phyloP scores from a whole-genome alignment of 2,113 vertebrate genomes.

The Echinops telfairi region DNA sequence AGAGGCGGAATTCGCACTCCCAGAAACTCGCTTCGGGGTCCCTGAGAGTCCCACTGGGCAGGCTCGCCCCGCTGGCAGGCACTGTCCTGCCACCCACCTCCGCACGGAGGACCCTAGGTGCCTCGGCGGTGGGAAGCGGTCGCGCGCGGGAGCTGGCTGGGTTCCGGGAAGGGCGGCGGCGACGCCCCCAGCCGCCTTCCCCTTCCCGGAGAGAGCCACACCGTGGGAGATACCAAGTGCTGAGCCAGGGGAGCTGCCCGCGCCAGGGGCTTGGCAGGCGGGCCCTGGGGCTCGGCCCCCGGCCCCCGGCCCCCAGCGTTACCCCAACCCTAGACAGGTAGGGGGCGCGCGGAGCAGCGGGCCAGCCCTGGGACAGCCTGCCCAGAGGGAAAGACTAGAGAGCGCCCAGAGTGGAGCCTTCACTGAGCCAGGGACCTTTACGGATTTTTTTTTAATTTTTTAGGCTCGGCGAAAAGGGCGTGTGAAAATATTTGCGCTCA shows the following conservation, averaged over 20 bases:
- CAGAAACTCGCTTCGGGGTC: conserved; percentile 68
- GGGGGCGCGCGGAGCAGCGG: conserved; percentile 45
- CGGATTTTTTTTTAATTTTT: conserved; percentile 64
- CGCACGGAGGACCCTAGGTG: conserved; percentile 62
- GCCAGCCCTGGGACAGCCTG: background rate
- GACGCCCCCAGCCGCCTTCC: conserved; percentile 69
- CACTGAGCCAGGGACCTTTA: conserved; percentile 42
- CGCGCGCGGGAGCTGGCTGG: background rate
- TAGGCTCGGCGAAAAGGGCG: conserved; percentile 57
- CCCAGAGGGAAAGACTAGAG: conserved; percentile 44
- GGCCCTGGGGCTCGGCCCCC: background rate
- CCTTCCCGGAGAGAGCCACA: conserved; percentile 59
- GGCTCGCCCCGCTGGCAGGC: conserved; percentile 62
- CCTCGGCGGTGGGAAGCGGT: background rate
- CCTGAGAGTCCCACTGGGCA: conserved; percentile 72
- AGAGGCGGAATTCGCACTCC: conserved; percentile 74
- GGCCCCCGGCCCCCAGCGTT: background rate
- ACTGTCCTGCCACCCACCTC: conserved; percentile 55
- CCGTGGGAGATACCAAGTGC: conserved; percentile 79
- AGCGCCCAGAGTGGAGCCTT: conserved; percentile 23
- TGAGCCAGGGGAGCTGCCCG: conserved; percentile 71
- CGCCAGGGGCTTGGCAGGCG: background rate
- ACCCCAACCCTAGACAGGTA: conserved; percentile 54
- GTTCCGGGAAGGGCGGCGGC: conserved; percentile 66
- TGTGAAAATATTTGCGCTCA: conserved; percentile 47